Evolutionary conservation across 2,797 vertebrate species (phyloP).

Genomic region (Darevskia nairensis): DNA sequence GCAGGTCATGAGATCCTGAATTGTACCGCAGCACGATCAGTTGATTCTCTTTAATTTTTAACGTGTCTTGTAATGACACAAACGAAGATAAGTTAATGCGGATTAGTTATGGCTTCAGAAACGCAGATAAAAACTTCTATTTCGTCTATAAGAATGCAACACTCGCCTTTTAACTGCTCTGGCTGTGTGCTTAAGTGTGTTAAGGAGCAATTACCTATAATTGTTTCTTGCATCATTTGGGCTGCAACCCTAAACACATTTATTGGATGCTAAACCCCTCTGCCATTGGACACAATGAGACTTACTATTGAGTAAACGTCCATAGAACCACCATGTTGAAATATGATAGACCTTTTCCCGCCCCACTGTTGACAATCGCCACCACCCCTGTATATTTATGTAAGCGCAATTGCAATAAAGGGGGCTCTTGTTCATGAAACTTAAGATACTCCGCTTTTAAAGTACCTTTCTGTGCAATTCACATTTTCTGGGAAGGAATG

Average conservation of each 20-base stretch:
- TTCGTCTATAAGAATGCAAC: neutral
- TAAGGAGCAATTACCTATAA: neutral
- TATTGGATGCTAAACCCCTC: neutral
- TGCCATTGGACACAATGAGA: neutral
- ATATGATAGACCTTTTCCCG: neutral
- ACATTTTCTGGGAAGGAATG: neutral
- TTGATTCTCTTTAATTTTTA: neutral
- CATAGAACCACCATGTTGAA: neutral
- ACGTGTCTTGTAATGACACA: neutral
- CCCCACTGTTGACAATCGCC: no score
- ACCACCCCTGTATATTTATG: no score
- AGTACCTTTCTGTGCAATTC: neutral
- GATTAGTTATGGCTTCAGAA: neutral
- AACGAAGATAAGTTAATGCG: neutral
- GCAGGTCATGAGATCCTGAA: neutral
- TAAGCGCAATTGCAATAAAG: no score
- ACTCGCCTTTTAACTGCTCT: neutral
- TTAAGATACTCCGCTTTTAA: neutral
- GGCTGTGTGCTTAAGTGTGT: neutral
- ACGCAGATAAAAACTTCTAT: neutral
- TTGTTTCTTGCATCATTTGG: neutral
- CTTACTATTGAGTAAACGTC: neutral
- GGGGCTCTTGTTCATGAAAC: no score
- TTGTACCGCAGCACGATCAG: neutral
- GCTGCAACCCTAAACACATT: neutral